Base-by-base conservation (phyloP, 2,797 vertebrate species). In the Crocodylus rhombifer region DNA sequence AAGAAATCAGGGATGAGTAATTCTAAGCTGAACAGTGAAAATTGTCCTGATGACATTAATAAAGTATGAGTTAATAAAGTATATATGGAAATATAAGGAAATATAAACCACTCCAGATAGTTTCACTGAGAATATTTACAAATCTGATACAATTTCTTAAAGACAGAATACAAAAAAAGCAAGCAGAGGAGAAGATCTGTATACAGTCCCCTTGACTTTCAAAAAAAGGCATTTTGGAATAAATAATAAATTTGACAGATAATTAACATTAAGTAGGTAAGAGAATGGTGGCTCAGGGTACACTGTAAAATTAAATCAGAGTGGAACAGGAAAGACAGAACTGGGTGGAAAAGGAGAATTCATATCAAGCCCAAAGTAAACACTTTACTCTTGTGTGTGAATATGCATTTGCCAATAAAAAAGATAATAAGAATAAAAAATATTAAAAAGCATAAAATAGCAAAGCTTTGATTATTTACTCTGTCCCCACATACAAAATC, bases 1-100 rank as follows among this genome's bases (percentile, higher is more conserved):
- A 65, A 82, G 64, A 87, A 96, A 78, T 64, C 61, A 84, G 58
- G 90, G 11, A 56, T 81, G 61, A 81, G 61, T 86, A 93, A 77
- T 86, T 89, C 79, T 23, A 82, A 91, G 26, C 88, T 33, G 14
- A 80, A 73, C 55, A 56, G 74, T 64, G 76, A 33, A 17, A 76
- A 28, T 58, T 4, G 86, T 77, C 63, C 80, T 67, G 62, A 17
- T 61, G 82, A 58, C 26, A 56, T 12, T 13, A 51, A 51, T 51
- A 56, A 89, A 94, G 63, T 18, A 36, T 4, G 26, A 86, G 42
- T 65, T 55, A 77, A 58, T 69, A 51, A 78, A 84, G 61, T 25
- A 82, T 3, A 23, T 26, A 21, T 1, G 61, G 76, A 28, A 61
- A 73, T 13, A 73, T 56, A 64, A 87, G 73, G 82, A 86, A 95